Conservation (phyloP, 2,797 vertebrate species). For the Cottoperca gobio region DNA sequence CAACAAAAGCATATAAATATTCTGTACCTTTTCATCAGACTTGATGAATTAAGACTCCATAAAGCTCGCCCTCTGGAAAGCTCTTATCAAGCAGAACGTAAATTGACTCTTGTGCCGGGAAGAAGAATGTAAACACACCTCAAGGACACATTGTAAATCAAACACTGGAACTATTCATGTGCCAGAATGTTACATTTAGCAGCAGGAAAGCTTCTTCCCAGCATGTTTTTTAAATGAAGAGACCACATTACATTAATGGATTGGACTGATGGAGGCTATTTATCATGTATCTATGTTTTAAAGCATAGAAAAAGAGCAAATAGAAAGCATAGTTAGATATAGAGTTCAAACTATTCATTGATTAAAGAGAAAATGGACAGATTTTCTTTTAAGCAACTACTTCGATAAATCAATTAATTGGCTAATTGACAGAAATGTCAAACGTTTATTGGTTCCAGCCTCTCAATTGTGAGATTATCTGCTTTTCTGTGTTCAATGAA, state of each 20-base stretch:
- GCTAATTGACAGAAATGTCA: neutral
- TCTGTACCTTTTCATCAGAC: neutral
- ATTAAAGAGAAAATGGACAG: no score
- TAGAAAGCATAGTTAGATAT: neutral
- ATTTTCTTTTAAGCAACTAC: neutral
- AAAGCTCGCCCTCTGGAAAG: slow-evolving; percentile 24
- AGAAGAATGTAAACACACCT: slow-evolving; percentile 9
- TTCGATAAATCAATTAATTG: neutral
- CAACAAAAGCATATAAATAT: neutral
- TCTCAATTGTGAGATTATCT: neutral
- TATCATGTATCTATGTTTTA: neutral
- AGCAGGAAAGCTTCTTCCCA: slow-evolving; percentile 1
- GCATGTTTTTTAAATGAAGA: neutral
- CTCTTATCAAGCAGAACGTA: slow-evolving; percentile 32
- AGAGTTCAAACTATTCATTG: no score
- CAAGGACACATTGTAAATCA: slow-evolving; percentile 40
- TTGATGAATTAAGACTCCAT: slow-evolving; percentile 1
- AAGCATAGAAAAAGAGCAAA: neutral
- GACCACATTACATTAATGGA: neutral
- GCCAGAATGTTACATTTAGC: neutral
- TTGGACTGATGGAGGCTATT: neutral
- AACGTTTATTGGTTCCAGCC: neutral
- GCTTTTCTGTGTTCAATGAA: neutral
- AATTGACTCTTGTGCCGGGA: neutral
- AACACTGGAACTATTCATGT: neutral